Percentiles rank a stretch among this genome's conserved stretches.
phyloP scores from a whole-genome alignment of 2,113 vertebrate species.

The Pristiophorus japonicus region DNA sequence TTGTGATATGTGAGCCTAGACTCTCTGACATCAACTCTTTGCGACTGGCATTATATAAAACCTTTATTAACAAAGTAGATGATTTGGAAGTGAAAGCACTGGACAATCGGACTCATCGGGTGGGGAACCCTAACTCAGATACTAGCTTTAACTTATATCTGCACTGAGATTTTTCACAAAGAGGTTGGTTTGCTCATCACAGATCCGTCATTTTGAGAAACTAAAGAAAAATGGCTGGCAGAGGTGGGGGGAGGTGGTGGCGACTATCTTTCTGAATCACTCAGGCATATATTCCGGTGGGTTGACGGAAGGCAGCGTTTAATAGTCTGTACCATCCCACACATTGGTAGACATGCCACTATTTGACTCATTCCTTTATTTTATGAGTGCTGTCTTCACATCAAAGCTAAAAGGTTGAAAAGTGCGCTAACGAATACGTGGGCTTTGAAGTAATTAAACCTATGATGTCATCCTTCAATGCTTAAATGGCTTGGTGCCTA shows the following conservation, averaged over 20 bases:
- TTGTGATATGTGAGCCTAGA: background rate
- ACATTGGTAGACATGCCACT: background rate
- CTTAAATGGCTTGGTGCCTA: background rate
- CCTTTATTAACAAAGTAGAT: too few species aligned
- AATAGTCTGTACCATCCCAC: background rate
- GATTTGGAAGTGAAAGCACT: background rate
- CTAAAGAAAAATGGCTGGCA: background rate
- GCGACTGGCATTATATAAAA: background rate
- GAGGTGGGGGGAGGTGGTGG: background rate
- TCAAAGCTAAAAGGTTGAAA: background rate
- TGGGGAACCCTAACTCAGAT: background rate
- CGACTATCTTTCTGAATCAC: background rate
- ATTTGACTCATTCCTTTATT: background rate
- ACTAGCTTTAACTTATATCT: background rate
- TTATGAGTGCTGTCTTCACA: background rate
- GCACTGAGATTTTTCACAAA: background rate
- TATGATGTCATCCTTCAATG: background rate
- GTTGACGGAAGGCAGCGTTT: background rate
- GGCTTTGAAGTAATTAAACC: slow-evolving; percentile 19
- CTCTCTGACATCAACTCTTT: background rate
- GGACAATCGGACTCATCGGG: background rate
- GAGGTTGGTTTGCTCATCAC: background rate
- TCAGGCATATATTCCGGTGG: too few species aligned
- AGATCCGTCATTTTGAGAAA: background rate
- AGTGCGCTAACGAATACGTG: background rate